Evolutionary conservation across 2,888 invertebrate species (phyloP), one percentile per base, ranked within the genome.

Genomic region (Helobdella robusta): DNA sequence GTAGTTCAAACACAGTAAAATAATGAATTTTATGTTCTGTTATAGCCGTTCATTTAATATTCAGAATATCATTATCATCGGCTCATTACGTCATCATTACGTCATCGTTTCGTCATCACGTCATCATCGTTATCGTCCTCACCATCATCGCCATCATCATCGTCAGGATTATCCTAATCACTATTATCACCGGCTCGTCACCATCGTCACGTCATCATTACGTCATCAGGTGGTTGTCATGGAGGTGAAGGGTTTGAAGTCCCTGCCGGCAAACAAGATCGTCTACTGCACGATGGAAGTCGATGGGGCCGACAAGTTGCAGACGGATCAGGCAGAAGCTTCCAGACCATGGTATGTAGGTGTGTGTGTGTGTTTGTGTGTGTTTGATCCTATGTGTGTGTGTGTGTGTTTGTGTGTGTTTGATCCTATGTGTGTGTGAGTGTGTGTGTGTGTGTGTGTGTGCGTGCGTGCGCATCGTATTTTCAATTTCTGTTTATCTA

Each of bases 211-310:
- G n/a, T n/a, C n/a, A n/a, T n/a, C n/a, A n/a, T n/a, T n/a, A n/a
- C n/a, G n/a, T n/a, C n/a, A n/a, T n/a, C 81, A 91, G 90, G 92
- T 95, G 71, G 89, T 98, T 77, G 97, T 98, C 65, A 93, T 97
- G 90, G 97, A 99, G 83, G 97, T 98, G 64, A 92, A 95, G 81
- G 94, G 94, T 73, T 84, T 98, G 72, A 97, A 95, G 82, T 92
- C 93, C 64, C 83, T 99, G 76, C 89, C 94, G 70, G 89, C 92
- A 40, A 97, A 94, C 84, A 86, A 95, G 76, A 95, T 98, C 79
- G 95, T 98, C 61, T 98, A 98, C 82, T 99, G 98, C 81, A 98
- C 97, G 28, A 99, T 98, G 98, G 98, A 99, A 82, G 94, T 98
- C 44, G 98, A 99, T 81, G 95, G 93, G 69, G 94, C 95, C 54